Evolutionary conservation across 1,140 invertebrate species (phyloP).

Genomic region (Rhagoletis zephyria): DNA sequence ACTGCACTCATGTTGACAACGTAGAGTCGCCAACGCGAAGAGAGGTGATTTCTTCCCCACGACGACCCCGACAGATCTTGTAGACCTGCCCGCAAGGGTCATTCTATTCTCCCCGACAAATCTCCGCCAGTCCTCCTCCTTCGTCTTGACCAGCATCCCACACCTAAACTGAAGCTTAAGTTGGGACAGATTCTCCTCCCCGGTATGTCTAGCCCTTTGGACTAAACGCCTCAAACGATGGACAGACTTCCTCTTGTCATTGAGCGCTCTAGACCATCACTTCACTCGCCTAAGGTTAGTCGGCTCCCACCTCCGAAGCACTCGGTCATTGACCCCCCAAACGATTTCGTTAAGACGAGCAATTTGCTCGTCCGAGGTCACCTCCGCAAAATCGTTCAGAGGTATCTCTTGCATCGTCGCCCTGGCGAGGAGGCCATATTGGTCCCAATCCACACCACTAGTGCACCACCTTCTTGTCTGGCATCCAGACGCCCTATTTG

Average conservation of each 20-base stretch:
- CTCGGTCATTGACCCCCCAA: no score
- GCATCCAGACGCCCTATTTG: no score
- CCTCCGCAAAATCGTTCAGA: no score
- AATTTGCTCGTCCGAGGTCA: no score
- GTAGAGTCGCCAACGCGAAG: constrained; percentile 45
- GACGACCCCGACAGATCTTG: constrained; percentile 57
- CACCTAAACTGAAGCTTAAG: neutral
- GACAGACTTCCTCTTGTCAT: neutral
- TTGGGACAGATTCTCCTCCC: no score
- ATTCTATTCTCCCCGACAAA: constrained; percentile 57
- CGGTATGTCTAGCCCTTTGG: neutral
- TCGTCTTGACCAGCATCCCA: constrained; percentile 26
- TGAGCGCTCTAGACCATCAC: neutral
- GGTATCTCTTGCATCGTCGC: no score
- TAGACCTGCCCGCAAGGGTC: constrained; percentile 57
- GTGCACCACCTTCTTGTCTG: no score
- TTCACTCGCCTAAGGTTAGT: no score
- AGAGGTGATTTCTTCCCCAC: constrained; percentile 19
- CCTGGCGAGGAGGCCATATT: no score
- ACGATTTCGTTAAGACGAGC: no score
- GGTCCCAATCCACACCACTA: no score
- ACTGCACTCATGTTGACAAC: constrained; percentile 55
- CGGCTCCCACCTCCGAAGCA: no score
- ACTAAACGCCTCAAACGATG: neutral
- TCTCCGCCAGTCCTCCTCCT: constrained; percentile 55